phyloP scores from a whole-genome alignment of 2,113 vertebrate genomes.

The Anolis carolinensis region DNA sequence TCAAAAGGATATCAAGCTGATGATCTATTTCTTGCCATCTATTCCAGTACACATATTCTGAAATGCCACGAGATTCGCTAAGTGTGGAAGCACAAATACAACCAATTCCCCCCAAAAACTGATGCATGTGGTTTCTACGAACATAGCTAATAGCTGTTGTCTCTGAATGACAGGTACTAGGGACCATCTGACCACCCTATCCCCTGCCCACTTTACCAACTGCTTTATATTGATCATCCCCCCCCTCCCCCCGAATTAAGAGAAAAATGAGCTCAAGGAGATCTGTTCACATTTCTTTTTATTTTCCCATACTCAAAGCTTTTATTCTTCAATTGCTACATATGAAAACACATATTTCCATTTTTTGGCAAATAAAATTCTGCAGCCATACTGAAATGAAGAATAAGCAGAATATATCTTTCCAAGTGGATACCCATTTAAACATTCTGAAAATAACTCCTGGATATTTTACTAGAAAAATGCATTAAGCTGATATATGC shows the following conservation, averaged over 20 bases:
- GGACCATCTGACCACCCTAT: too few relatives aligned
- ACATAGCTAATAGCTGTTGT: background rate
- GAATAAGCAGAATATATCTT: background rate
- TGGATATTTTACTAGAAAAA: background rate
- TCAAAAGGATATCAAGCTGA: background rate
- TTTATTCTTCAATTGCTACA: constrained; percentile 4
- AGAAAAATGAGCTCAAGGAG: background rate
- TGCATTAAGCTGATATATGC: background rate
- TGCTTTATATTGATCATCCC: background rate
- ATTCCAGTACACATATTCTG: background rate
- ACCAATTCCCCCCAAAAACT: background rate
- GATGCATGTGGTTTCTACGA: background rate
- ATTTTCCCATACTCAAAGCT: background rate
- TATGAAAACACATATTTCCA: background rate
- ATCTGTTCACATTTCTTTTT: background rate
- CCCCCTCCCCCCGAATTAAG: background rate
- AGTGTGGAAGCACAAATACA: background rate
- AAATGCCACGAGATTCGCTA: background rate
- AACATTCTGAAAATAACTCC: background rate
- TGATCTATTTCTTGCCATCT: background rate
- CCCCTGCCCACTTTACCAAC: background rate
- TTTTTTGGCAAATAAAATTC: background rate
- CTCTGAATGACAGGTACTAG: background rate
- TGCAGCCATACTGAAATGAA: background rate
- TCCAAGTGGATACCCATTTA: background rate